These are phyloP conservation scores for Dryobotodes eremita DNA, from an alignment of 2,888 invertebrate genomes.

Conservation along the genomic window DNA sequence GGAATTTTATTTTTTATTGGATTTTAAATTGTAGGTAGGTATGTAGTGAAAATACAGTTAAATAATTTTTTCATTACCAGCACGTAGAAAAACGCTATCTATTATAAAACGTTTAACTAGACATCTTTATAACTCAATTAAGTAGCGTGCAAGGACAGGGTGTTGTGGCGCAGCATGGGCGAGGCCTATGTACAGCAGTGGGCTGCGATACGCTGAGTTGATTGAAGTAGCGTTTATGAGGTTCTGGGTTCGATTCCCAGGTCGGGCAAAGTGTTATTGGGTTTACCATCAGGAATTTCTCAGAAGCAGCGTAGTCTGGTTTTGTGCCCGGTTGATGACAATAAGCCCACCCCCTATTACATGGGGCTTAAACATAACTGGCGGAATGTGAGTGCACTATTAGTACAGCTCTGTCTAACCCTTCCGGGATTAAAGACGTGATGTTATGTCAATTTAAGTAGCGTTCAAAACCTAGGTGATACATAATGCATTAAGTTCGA, in stretches of 20 bases:
- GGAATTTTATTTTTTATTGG: constrained; percentile 15
- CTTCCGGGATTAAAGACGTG: no score
- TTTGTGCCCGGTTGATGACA: neutral
- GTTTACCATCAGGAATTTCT: neutral
- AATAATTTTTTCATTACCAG: neutral
- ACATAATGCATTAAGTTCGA: neutral
- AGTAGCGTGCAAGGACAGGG: no score
- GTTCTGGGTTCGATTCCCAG: neutral
- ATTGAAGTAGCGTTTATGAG: neutral
- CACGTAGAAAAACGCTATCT: neutral
- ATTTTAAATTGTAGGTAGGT: constrained; percentile 5
- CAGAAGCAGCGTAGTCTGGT: neutral
- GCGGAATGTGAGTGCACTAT: no score
- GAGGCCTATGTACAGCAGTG: no score
- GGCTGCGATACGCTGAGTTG: no score
- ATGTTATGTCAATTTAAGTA: neutral
- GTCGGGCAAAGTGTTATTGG: neutral
- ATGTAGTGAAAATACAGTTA: neutral
- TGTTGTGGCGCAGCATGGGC: no score
- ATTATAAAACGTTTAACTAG: neutral
- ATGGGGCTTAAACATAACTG: no score
- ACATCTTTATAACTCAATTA: neutral
- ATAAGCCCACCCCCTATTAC: no score
- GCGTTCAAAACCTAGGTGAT: neutral
- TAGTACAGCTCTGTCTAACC: no score